Evolutionary conservation across 1,140 invertebrate species (phyloP).

Genomic region (Myzus persicae): DNA sequence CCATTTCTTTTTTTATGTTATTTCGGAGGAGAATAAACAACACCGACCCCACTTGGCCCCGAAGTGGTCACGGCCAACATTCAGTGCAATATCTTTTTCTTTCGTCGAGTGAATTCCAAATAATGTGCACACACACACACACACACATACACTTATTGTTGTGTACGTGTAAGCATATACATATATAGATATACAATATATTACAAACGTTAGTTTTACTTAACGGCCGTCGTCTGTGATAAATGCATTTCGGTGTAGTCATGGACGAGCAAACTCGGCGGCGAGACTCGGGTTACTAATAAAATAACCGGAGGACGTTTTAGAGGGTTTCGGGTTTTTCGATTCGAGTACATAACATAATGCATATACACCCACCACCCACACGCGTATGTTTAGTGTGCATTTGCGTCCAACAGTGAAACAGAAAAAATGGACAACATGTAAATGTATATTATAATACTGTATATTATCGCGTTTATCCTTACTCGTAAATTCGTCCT

Average conservation of each 20-base stretch:
- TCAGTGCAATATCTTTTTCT: not conserved
- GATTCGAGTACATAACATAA: not conserved
- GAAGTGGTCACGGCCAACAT: not conserved
- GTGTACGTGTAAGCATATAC: not conserved
- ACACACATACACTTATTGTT: not conserved
- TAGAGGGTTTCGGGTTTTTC: not conserved
- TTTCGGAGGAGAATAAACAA: not conserved
- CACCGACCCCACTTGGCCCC: not conserved
- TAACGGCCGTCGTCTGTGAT: not conserved
- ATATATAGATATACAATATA: not conserved
- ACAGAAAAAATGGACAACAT: too few relatives aligned
- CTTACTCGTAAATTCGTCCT: conserved; percentile 97
- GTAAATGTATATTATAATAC: too few relatives aligned
- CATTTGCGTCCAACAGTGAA: not conserved
- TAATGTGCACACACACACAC: not conserved
- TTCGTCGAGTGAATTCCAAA: not conserved
- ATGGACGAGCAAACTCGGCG: not conserved
- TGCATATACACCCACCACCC: not conserved
- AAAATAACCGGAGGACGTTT: not conserved
- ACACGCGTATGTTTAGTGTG: not conserved
- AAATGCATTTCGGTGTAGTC: not conserved
- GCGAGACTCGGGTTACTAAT: not conserved
- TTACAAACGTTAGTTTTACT: not conserved
- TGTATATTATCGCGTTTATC: too few relatives aligned
- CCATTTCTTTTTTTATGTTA: not conserved